Evolutionary conservation across 2,797 vertebrate genomes (phyloP).

Genomic region (Notoglanidium macrostoma): DNA sequence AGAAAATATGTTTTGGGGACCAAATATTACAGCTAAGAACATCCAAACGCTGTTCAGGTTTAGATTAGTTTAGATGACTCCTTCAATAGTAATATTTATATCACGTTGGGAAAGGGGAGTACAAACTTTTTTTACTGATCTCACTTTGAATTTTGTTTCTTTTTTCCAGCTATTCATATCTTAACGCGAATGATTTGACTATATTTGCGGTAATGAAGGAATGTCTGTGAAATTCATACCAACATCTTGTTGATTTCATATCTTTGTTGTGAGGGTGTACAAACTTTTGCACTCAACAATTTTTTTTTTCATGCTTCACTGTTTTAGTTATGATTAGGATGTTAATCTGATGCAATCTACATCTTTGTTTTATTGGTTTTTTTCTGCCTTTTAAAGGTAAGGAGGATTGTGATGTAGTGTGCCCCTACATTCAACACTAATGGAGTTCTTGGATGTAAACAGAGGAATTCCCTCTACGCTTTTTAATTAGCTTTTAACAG

Average conservation of each 20-base stretch:
- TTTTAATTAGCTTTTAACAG: not conserved
- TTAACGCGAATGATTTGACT: not conserved
- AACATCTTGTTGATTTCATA: not conserved
- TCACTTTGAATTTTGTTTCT: not conserved
- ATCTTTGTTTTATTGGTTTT: not conserved
- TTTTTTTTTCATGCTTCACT: not conserved
- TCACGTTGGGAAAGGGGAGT: not conserved
- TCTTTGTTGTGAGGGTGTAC: not conserved
- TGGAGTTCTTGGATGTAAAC: no score
- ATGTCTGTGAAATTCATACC: not conserved
- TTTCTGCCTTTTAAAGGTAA: not conserved
- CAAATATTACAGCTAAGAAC: not conserved
- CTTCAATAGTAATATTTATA: not conserved
- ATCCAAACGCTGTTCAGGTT: not conserved
- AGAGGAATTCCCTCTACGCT: not conserved
- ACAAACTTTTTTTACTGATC: not conserved
- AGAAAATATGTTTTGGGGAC: not conserved
- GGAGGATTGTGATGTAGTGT: not conserved
- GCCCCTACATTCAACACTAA: not conserved
- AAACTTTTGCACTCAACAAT: not conserved
- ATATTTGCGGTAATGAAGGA: not conserved
- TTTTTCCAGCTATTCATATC: not conserved
- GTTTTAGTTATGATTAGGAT: not conserved
- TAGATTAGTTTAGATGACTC: no score
- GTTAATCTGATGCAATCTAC: not conserved